A percentile compares a stretch with the other conserved stretches of the same genome.
phyloP scores from a whole-genome alignment of 2,888 invertebrate genomes.

The Geophilus truncorum region DNA sequence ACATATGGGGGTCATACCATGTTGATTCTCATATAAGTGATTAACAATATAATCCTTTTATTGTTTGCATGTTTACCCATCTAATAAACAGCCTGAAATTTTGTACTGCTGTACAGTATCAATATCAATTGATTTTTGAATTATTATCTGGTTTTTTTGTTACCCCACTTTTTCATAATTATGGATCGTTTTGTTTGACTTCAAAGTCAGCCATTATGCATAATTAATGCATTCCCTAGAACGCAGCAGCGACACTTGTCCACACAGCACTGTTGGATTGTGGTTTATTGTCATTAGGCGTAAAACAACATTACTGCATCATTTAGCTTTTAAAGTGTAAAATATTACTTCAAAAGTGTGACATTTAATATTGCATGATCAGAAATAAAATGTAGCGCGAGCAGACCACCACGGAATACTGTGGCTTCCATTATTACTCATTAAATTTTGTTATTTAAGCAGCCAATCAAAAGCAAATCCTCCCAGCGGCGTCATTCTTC shows the following conservation, averaged over 20 bases:
- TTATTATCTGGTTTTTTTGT: too few relatives aligned
- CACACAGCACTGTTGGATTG: background rate
- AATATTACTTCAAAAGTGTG: background rate
- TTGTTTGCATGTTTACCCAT: background rate
- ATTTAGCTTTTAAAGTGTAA: background rate
- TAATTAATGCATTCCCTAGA: background rate
- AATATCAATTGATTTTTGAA: too few relatives aligned
- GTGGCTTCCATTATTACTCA: background rate
- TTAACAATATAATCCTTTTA: background rate
- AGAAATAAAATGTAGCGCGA: background rate
- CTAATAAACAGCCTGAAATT: background rate
- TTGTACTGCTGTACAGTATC: too few relatives aligned
- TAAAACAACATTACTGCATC: background rate
- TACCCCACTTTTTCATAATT: background rate
- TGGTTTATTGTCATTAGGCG: background rate
- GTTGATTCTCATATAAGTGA: background rate
- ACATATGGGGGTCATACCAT: background rate
- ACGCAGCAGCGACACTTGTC: background rate
- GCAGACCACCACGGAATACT: background rate
- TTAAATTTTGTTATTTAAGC: background rate
- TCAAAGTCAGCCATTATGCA: background rate
- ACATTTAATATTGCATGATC: background rate
- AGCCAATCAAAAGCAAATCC: background rate
- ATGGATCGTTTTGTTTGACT: background rate
- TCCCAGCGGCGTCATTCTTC: background rate